These are phyloP conservation scores for Acanthosepion esculentum DNA, from an alignment of 2,888 invertebrate species.

Conservation along the genomic window DNA sequence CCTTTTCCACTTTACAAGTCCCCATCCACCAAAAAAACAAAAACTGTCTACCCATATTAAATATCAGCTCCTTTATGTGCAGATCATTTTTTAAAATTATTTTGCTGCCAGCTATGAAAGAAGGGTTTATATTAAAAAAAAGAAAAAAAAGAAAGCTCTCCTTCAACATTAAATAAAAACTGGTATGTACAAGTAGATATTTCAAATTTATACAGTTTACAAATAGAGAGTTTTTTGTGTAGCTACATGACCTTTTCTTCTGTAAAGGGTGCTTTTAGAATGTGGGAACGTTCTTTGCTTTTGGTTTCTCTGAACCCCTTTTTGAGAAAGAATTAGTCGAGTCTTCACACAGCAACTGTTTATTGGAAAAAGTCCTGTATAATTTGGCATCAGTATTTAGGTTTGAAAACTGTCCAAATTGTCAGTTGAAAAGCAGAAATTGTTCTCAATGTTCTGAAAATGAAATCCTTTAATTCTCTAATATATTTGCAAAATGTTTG, in stretches of 20 bases:
- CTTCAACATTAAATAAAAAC: too few relatives aligned
- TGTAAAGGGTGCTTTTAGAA: constrained; percentile 21
- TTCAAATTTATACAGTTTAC: background rate
- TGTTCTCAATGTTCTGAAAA: background rate
- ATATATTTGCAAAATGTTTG: background rate
- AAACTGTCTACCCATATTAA: too few relatives aligned
- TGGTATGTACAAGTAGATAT: too few relatives aligned
- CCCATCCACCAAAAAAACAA: too few relatives aligned
- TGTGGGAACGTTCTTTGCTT: background rate
- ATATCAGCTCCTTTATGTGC: too few relatives aligned
- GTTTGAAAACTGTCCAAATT: background rate
- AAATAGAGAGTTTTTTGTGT: background rate
- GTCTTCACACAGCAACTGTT: background rate
- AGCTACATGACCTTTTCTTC: background rate
- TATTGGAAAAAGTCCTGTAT: constrained; percentile 13
- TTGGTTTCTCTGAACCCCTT: background rate
- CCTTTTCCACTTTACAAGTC: too few relatives aligned
- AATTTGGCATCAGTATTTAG: background rate
- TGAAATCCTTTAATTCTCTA: background rate
- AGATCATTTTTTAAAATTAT: too few relatives aligned
- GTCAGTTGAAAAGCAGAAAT: background rate
- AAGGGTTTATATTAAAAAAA: background rate
- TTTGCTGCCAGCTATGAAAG: too few relatives aligned
- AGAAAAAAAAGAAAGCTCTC: background rate
- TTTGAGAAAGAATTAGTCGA: background rate